Conservation (phyloP, 64 coral and sea anemone species). For the Trachythela sp. region DNA sequence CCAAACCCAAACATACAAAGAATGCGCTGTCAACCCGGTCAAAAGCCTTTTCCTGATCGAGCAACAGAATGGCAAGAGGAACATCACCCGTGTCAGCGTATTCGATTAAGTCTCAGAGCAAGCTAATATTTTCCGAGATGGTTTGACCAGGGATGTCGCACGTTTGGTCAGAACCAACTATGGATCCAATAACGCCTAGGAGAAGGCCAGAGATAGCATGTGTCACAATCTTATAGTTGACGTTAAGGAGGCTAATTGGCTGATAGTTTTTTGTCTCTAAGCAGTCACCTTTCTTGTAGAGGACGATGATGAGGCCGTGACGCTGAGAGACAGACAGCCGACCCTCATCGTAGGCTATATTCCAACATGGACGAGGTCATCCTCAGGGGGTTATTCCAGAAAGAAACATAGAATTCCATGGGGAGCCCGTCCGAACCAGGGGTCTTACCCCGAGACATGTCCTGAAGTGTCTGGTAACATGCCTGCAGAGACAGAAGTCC, state of each 20-base stretch:
- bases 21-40: no score
- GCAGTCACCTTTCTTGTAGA: conserved; percentile 29
- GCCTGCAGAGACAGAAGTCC: not conserved
- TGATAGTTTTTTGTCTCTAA: conserved; percentile 41
- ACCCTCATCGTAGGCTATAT: not conserved
- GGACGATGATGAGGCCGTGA: not conserved
- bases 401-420: not conserved
- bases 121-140: conserved; percentile 27
- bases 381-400: not conserved
- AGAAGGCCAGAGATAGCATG: no score
- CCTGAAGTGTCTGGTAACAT: not conserved
- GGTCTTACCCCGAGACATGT: not conserved
- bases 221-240: conserved; percentile 47
- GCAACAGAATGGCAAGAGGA: no score
- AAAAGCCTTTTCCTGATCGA: no score
- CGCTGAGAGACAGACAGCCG: not conserved
- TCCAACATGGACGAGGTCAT: not conserved
- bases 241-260: conserved; percentile 29
- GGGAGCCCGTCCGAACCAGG: not conserved
- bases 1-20: no score
- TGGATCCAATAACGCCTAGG: no score
- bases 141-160: no score
- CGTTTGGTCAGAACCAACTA: no score
- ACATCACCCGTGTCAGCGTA: no score
- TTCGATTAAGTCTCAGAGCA: not conserved